Percentiles rank a stretch among this genome's conserved stretches.
phyloP scores from a whole-genome alignment of 37 sponge, comb jelly and placozoan genomes.

The Lycopodina hypogea region DNA sequence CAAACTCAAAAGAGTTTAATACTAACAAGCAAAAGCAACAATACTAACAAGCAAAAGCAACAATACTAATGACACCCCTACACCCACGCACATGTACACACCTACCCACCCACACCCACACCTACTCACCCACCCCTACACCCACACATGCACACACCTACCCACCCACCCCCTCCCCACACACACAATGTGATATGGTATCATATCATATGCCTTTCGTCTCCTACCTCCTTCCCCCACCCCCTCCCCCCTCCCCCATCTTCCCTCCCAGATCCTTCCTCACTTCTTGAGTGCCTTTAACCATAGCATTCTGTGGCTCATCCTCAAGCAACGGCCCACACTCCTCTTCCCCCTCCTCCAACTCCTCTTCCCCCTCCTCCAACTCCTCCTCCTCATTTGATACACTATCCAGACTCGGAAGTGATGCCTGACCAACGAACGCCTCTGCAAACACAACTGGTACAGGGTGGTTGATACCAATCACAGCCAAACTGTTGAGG shows the following conservation, averaged over 20 bases:
- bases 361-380: neutral
- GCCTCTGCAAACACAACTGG: conserved; percentile 21
- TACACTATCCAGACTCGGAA: conserved; percentile 1
- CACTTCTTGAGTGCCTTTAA: neutral
- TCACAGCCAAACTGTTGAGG: conserved; percentile 23
- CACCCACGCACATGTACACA: conserved; percentile 1
- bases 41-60: no score
- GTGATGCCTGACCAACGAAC: conserved; percentile 10
- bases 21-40: no score
- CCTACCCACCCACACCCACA: neutral
- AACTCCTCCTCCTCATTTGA: neutral
- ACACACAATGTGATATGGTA: no score
- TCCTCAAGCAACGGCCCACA: neutral
- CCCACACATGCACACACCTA: neutral
- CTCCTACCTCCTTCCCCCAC: no score
- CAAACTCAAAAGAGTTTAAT: no score
- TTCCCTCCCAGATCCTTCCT: neutral
- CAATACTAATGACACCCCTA: no score
- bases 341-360: neutral
- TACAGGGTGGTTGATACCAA: conserved; percentile 39
- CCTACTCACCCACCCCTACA: neutral
- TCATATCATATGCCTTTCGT: no score
- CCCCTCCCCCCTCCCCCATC: neutral
- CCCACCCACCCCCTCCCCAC: neutral
- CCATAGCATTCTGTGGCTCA: neutral